Conservation (phyloP, 2,113 vertebrate species). For the Callorhinus ursinus region DNA sequence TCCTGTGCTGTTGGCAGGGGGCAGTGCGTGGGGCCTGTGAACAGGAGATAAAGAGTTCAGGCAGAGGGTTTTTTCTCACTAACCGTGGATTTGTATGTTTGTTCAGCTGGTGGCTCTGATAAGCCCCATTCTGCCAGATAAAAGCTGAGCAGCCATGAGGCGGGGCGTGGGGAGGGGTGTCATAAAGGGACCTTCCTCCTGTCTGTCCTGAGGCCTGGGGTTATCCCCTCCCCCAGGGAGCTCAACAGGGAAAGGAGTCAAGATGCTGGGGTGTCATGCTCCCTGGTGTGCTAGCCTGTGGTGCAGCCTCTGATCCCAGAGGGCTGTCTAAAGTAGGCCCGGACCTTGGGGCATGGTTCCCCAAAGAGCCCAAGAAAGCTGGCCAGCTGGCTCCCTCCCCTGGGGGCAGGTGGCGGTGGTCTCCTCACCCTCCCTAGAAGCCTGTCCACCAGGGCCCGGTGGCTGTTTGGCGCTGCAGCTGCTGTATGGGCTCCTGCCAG, state of each 20-base stretch:
- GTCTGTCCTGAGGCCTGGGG: slow-evolving; percentile 18
- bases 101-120: slow-evolving; percentile 83
- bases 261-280: neutral
- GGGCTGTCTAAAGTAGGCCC: neutral
- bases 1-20: slow-evolving; percentile 77
- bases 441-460: neutral
- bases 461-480: neutral
- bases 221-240: neutral
- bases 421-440: neutral
- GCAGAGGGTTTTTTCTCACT: slow-evolving; percentile 76
- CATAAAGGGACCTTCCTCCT: slow-evolving; percentile 3
- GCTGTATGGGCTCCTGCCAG: neutral
- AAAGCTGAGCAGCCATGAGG: slow-evolving; percentile 71
- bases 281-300: neutral
- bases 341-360: neutral
- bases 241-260: neutral
- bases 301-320: neutral
- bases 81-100: slow-evolving; percentile 81
- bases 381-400: neutral
- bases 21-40: slow-evolving; percentile 75
- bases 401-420: neutral
- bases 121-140: slow-evolving; percentile 80
- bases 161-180: slow-evolving; percentile 46
- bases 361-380: neutral
- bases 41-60: slow-evolving; percentile 82